Evolutionary conservation across 30 jellyfish, hydroid and myxozoan genomes (phyloP), one percentile per base, ranked within the genome.

Genomic region (Sanderia malayensis): DNA sequence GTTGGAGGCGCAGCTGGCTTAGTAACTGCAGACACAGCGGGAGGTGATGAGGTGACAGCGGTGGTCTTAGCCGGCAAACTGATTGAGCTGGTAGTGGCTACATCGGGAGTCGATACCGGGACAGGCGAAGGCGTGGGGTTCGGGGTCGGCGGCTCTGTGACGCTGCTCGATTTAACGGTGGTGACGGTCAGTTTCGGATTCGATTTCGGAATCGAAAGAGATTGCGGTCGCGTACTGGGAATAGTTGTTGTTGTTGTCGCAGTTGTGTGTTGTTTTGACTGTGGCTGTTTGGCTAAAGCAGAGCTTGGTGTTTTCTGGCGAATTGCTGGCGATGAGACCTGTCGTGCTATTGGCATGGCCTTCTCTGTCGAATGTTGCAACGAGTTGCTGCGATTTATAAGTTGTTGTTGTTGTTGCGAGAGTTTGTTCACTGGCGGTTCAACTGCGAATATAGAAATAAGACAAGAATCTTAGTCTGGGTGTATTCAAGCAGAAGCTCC

Each of bases 11-110:
- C 74, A n/a, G 78, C 27, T 37, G 68, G 18, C 26, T 24, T 70
- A 2, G 76, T 52, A n/a, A n/a, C n/a, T n/a, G n/a, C n/a, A n/a
- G n/a, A n/a, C n/a, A n/a, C n/a, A n/a, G n/a, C n/a, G n/a, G n/a
- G n/a, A n/a, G n/a, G n/a, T n/a, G n/a, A n/a, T n/a, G n/a, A n/a
- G 25, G 72, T 71, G 15, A 59, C 25, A 19, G 79, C 68, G 20
- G 67, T 44, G 13, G 82, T n/a, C 49, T 20, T 26, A 49, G 92
- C 41, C 26, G 83, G 81, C 15, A 62, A 61, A 8, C 77, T 47
- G 24, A 23, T 69, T 4, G 79, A 2, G 29, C 77, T 26, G 13
- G 71, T 32, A 3, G 70, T 1, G 11, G 74, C 21, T 15, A 66
- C 30, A 15, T 8, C 44, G 2, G 89, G 73, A 32, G 81, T 62